These are phyloP conservation scores for Mugil cephalus DNA, from an alignment of 2,113 vertebrate species.

Conservation along the genomic window DNA sequence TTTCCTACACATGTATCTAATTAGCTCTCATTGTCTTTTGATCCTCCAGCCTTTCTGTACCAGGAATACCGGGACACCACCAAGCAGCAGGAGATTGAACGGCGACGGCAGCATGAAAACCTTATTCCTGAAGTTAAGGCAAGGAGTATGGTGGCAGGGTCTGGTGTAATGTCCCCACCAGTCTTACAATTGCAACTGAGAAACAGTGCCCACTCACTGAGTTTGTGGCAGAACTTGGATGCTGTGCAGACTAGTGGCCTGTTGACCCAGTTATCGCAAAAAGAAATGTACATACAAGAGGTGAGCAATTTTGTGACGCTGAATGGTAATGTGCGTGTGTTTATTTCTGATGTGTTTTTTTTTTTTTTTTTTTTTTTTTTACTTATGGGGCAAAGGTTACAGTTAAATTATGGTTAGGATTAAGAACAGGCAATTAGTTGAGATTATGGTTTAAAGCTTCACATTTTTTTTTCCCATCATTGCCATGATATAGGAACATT, in stretches of 20 bases:
- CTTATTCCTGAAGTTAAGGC: conserved; percentile 77
- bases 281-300: conserved; percentile 94
- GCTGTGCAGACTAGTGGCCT: conserved; percentile 90
- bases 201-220: conserved; percentile 80
- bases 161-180: conserved; percentile 61
- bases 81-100: conserved; percentile 94
- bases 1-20: too few species aligned
- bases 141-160: conserved; percentile 73
- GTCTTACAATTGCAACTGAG: conserved; percentile 81
- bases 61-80: conserved; percentile 97
- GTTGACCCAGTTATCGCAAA: conserved; percentile 87
- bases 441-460: too few species aligned
- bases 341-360: background rate
- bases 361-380: background rate
- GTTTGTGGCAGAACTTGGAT: conserved; percentile 95
- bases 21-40: background rate
- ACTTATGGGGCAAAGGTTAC: too few species aligned
- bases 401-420: too few species aligned
- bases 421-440: too few species aligned
- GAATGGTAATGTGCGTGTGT: too few species aligned
- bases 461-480: too few species aligned
- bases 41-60: conserved; percentile 89
- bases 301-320: background rate
- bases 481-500: too few species aligned
- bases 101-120: conserved; percentile 89